Percentiles rank a stretch among this genome's conserved stretches.
Conservation (phyloP, 2,888 invertebrate genomes). For the Pheosia gnoma region DNA sequence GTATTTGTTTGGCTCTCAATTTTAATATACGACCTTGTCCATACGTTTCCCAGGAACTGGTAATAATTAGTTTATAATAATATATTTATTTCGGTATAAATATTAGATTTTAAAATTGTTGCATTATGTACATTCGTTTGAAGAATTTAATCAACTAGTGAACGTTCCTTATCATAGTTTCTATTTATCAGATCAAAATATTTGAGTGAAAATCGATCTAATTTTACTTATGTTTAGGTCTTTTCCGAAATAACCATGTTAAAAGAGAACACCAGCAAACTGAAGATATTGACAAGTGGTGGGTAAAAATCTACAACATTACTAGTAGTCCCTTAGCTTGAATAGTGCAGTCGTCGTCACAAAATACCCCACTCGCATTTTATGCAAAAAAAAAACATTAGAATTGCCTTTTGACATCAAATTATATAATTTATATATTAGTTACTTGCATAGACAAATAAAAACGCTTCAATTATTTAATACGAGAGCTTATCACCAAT, state of each 20-base stretch:
- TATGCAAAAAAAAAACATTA: no score
- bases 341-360: no score
- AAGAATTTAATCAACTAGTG: constrained; percentile 55
- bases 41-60: constrained; percentile 13
- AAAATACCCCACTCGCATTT: no score
- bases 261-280: no score
- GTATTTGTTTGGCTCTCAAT: not conserved
- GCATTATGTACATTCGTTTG: constrained; percentile 55
- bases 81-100: constrained; percentile 39
- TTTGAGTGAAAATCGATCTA: constrained; percentile 43
- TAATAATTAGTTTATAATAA: constrained; percentile 14
- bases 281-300: no score
- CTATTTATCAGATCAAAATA: constrained; percentile 63
- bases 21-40: not conserved
- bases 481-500: no score
- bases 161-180: constrained; percentile 69
- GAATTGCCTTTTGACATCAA: no score
- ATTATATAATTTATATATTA: no score
- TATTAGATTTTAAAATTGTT: constrained; percentile 44
- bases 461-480: no score
- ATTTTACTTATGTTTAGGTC: constrained; percentile 39
- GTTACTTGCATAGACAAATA: no score
- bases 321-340: no score
- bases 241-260: constrained; percentile 19
- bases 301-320: no score